These are phyloP conservation scores for Alosa alosa DNA, from an alignment of 2,113 vertebrate species.

Conservation along the genomic window DNA sequence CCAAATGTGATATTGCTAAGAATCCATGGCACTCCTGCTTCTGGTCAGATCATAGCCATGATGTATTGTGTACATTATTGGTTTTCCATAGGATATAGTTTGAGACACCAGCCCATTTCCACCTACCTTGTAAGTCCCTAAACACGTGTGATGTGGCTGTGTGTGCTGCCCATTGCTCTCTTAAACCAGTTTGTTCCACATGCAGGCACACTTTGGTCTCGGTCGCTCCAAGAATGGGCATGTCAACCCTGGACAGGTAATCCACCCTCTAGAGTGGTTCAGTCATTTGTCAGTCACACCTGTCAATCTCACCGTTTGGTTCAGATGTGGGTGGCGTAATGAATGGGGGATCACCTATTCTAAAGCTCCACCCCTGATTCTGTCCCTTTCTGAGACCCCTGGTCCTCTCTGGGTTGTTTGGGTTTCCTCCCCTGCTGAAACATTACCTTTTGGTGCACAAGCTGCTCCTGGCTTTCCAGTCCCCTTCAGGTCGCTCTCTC, in stretches of 20 bases:
- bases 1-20: not conserved
- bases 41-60: not conserved
- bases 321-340: slow-evolving; percentile 36
- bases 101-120: not conserved
- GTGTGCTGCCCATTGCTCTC: not conserved
- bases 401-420: not conserved
- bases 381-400: not conserved
- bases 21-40: not conserved
- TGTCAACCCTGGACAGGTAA: slow-evolving; percentile 77
- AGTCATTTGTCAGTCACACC: slow-evolving; percentile 39
- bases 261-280: slow-evolving; percentile 43
- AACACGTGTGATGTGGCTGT: not conserved
- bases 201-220: slow-evolving; percentile 64
- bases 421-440: not conserved
- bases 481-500: not conserved
- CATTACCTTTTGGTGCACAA: not conserved
- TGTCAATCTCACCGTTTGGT: slow-evolving; percentile 46
- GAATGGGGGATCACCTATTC: not conserved
- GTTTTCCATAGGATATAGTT: not conserved
- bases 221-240: slow-evolving; percentile 71
- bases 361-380: not conserved
- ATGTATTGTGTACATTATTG: not conserved
- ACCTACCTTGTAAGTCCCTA: not conserved
- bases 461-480: not conserved
- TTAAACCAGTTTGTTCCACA: slow-evolving; percentile 73